Evolutionary conservation across 2,113 vertebrate genomes (phyloP), one percentile per base, ranked within the genome.

Genomic region (Albula goreensis): DNA sequence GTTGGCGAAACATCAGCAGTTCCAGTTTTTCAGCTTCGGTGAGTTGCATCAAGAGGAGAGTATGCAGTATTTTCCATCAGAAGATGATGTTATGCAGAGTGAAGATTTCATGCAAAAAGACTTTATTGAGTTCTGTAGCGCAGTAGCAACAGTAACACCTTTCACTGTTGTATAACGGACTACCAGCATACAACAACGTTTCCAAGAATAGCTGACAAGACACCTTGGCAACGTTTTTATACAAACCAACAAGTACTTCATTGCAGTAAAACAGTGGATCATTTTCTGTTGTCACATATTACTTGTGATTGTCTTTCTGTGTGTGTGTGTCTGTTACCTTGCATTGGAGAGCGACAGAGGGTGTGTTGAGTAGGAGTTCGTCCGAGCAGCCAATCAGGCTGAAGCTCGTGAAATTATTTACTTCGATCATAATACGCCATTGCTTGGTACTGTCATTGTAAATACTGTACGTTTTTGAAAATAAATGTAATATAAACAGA

Each of bases 81-180:
- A 97, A 87, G 92, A 96, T 86, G 97, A 97, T 88, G 92, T 97
- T 84, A 90, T 96, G 51, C 94, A 96, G 90, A 97, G 96, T 82
- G 96, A 97, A 86, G 93, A 94, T 83, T 97, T 97, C 93, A 97
- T 97, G 97, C 95, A 96, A 89, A 95, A 92, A 83, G 97, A 97
- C 94, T 97, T 97, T 86, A 93, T 95, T 11, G 94, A 97, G 89
- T 97, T 97, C 91, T 97, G 95, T 89, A 95, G 96, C 90, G 91
- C 93, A 22, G 92, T 97, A 82, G 90, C 92, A 79, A 94, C 90
- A 90, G 88, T 88, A 86, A 77, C 74, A n/a, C 81, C 81, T 25
- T 86, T 80, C 48, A 12, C 31, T 70, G 50, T 83, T 41, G 49
- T 66, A 12, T 60, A 78, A 78, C 0, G 81, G 50, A 41, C 82